phyloP scores from a whole-genome alignment of 2,797 vertebrate species.

The Rhinella marina region DNA sequence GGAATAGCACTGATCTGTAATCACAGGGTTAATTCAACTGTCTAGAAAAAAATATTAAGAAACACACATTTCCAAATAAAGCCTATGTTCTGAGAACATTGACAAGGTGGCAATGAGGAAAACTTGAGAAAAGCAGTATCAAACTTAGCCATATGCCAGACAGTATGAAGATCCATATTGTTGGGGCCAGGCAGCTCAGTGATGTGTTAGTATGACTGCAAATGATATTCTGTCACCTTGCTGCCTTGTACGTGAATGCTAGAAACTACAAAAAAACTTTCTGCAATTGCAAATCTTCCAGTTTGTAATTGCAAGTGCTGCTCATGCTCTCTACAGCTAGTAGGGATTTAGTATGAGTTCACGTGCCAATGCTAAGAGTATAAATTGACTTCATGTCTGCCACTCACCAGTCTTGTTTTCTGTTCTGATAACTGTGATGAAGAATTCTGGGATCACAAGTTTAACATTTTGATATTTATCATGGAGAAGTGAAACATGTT shows the following conservation, averaged over 20 bases:
- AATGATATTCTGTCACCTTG: conserved; percentile 61
- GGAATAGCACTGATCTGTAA: background rate
- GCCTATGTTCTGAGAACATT: conserved; percentile 67
- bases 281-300: conserved; percentile 16
- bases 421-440: background rate
- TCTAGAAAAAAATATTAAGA: conserved; percentile 11
- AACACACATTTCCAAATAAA: conserved; percentile 49
- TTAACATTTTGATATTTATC: conserved; percentile 5
- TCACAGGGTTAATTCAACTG: conserved; percentile 31
- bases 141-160: conserved; percentile 80
- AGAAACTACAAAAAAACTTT: conserved; percentile 35
- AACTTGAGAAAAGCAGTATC: conserved; percentile 77
- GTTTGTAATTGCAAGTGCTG: background rate
- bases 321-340: background rate
- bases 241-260: conserved; percentile 13
- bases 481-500: background rate
- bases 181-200: conserved; percentile 72
- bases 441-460: background rate
- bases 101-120: conserved; percentile 72
- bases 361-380: background rate
- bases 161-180: conserved; percentile 80
- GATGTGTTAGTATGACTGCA: conserved; percentile 55
- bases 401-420: background rate
- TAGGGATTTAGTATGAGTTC: background rate
- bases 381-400: background rate